Conservation (phyloP, 2,888 invertebrate genomes). For the Axea sp. region DNA sequence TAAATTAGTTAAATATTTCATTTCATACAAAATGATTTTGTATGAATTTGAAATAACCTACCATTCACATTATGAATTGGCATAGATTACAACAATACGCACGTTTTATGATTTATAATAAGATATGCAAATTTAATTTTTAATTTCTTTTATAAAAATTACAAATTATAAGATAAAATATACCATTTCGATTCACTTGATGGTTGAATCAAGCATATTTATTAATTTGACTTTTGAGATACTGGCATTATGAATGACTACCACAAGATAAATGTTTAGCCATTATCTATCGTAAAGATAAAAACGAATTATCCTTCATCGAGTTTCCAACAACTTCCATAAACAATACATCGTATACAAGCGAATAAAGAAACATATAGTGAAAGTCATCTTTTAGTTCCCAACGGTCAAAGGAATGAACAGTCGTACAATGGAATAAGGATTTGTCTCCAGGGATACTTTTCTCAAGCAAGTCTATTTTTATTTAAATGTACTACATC, state of each 20-base stretch:
- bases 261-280: background rate
- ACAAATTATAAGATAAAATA: too few relatives aligned
- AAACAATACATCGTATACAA: constrained; percentile 44
- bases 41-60: too few relatives aligned
- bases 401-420: constrained; percentile 66
- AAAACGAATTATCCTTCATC: constrained; percentile 40
- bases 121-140: too few relatives aligned
- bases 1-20: too few relatives aligned
- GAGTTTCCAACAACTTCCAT: constrained; percentile 47
- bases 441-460: constrained; percentile 52
- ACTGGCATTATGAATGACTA: constrained; percentile 10
- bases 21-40: too few relatives aligned
- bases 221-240: too few relatives aligned
- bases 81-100: too few relatives aligned
- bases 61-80: too few relatives aligned
- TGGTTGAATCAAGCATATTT: too few relatives aligned
- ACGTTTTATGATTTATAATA: too few relatives aligned
- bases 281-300: background rate
- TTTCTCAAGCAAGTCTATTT: constrained; percentile 54
- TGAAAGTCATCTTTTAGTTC: constrained; percentile 59
- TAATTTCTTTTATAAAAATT: too few relatives aligned
- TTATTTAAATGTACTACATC: constrained; percentile 67
- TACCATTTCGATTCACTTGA: too few relatives aligned
- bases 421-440: constrained; percentile 63
- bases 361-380: constrained; percentile 63